Conservation (phyloP, 2,888 invertebrate genomes). For the Caenorhabditis sp. region DNA sequence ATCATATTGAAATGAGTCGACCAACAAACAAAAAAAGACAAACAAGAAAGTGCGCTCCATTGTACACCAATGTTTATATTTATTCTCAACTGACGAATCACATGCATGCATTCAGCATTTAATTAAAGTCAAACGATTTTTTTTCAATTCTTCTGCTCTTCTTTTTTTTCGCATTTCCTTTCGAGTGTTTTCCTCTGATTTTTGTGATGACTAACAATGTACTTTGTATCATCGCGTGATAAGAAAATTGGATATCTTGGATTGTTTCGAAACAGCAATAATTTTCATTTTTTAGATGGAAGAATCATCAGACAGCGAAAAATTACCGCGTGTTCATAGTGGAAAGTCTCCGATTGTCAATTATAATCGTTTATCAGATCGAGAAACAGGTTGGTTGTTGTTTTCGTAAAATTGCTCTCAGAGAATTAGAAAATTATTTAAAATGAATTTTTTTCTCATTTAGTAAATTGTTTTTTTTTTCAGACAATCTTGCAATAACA, state of each 20-base stretch:
- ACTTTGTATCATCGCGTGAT: neutral
- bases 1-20: neutral
- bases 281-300: neutral
- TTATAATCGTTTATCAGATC: neutral
- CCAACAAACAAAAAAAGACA: neutral
- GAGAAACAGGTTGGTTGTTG: neutral
- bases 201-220: neutral
- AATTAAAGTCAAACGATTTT: conserved; percentile 6
- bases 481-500: neutral
- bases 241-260: neutral
- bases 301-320: neutral
- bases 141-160: neutral
- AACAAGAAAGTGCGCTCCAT: conserved; percentile 21
- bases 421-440: too few species aligned
- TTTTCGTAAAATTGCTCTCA: too few species aligned
- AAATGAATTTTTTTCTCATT: too few species aligned
- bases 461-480: neutral
- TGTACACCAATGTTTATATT: conserved; percentile 3
- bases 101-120: conserved; percentile 1
- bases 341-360: neutral
- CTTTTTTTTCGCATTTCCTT: neutral
- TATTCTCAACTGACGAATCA: neutral
- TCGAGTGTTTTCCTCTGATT: neutral
- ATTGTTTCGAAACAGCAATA: neutral
- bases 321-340: neutral